Percentiles rank a stretch among this genome's conserved stretches.
Evolutionary conservation across 2,797 vertebrate genomes (phyloP).

Genomic region (Micropoecilia bifurca): DNA sequence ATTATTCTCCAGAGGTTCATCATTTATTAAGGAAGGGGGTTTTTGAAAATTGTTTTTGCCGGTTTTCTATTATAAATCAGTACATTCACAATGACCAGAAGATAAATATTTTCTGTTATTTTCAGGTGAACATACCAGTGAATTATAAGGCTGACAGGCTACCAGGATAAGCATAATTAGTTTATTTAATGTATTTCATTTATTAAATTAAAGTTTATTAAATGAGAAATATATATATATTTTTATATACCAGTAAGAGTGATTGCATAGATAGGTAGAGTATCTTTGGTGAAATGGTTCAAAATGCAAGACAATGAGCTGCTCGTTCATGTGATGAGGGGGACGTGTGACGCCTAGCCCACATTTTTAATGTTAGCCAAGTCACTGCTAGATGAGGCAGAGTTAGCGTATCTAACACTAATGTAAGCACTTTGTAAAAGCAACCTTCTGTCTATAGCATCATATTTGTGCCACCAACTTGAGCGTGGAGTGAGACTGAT

Average conservation of each 20-base stretch:
- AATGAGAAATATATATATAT: background rate
- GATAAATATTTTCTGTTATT: conserved; percentile 3
- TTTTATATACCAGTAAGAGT: background rate
- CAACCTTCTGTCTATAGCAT: no score
- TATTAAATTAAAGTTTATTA: no score
- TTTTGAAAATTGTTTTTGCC: conserved; percentile 20
- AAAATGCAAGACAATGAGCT: background rate
- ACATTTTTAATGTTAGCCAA: no score
- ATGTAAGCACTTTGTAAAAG: no score
- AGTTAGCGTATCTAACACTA: no score
- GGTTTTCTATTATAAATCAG: conserved; percentile 8
- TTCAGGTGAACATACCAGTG: background rate
- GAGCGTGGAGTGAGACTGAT: no score
- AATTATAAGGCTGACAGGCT: no score
- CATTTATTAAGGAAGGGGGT: conserved; percentile 42
- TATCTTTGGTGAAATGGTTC: background rate
- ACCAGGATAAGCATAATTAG: background rate
- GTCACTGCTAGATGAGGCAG: no score
- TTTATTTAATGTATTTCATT: background rate
- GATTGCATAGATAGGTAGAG: no score
- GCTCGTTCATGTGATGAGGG: no score
- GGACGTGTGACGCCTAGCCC: no score
- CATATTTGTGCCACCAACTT: no score
- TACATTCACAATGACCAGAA: background rate
- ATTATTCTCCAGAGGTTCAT: conserved; percentile 38